Evolutionary conservation across 2,888 invertebrate species (phyloP), one percentile per base, ranked within the genome.

Genomic region (Eustalomyia histrio): DNA sequence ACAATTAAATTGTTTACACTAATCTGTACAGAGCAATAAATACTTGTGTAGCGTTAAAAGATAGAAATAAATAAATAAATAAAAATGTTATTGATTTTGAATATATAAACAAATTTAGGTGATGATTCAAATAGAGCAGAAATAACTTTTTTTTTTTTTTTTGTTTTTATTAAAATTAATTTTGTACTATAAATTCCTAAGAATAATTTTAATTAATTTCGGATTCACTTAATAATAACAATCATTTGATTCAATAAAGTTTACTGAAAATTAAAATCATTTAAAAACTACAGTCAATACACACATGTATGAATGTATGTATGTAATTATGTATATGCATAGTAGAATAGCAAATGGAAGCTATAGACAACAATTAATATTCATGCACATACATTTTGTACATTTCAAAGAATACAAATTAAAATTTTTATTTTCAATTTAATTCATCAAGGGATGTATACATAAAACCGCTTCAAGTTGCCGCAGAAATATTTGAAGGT

Each of bases 31-130:
- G 29, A 4, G 1, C 29, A 29, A 3, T 21, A 29, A 7, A 6
- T 29, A 7, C 2, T 39, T 39, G 39, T 1, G 39, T 39, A 39
- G 33, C 4, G 17, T 57, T 29, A 17, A 50, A 18, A 35, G 52
- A 53, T 18, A 18, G 2, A 53, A 53, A 53, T 18, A 53, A 18
- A 9, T 16, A 14, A 55, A n/a, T n/a, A n/a, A n/a, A n/a, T n/a
- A n/a, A 29, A 29, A 29, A 6, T 29, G 29, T 6, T 29, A 55
- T 68, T 55, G 68, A 76, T 63, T 63, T 63, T 8, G 7, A 55
- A 68, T 60, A 55, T 47, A 16, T 29, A 61, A 64, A 57, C 7
- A 55, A 78, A 64, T 60, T 71, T 65, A 63, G 39, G 35, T 39
- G n/a, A 64, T 69, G 69, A 76, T 63, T 76, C 63, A 69, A 24